Evolutionary conservation across 1,140 invertebrate genomes (phyloP), one percentile per base, ranked within the genome.

Genomic region (Calephelis virginiensis): DNA sequence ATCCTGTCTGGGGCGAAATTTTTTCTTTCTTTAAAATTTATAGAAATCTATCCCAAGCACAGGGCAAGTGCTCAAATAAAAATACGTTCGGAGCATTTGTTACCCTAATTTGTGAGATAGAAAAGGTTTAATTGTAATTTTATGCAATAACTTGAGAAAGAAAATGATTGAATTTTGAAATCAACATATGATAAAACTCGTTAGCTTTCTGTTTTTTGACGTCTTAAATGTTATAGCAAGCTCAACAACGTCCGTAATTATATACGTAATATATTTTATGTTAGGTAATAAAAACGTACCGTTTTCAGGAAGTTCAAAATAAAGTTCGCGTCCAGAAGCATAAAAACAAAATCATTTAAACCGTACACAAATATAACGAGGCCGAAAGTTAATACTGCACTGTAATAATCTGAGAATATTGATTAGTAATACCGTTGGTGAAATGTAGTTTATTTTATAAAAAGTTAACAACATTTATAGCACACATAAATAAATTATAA

Each of bases 401-500:
- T 17, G 17, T 11, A 14, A 17, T 53, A 17, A 53, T 13, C 9
- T 53, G 9, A 50, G 5, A 53, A 17, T 17, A 53, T 53, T 53
- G 5, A 9, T 10, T 8, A 53, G 17, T 13, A 8, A 53, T 53
- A 14, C 48, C 14, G 48, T 53, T 53, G 9, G 14, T 53, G 50
- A 28, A 53, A 53, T 9, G 50, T 28, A 28, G 17, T 17, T 14
- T 14, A 50, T 50, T 50, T 50, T 50, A 9, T 17, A 10, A 53
- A 14, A 8, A 5, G 13, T 53, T 14, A 56, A 53, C 50, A 56
- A 56, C 50, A 56, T 56, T 28, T 14, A 56, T 56, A 56, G 50
- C 50, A 28, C 50, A 56, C 50, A 37, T 37, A 56, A 56, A 28
- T 56, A 56, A 56, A 56, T 56, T 56, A 56, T 56, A 56, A 28